Conservation (phyloP, 2,113 vertebrate species). For the Halichoeres trimaculatus region DNA sequence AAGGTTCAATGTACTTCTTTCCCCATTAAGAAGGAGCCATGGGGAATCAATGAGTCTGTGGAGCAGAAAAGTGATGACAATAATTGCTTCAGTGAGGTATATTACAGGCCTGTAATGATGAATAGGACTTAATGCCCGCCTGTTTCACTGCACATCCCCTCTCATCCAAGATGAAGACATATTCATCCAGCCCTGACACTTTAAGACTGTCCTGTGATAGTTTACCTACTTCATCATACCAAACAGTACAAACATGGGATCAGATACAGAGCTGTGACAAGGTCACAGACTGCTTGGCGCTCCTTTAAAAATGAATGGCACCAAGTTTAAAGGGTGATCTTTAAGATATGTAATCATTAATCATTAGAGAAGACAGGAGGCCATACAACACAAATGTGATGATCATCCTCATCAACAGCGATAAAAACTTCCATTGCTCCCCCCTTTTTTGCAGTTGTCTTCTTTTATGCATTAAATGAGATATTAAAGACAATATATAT, state of each 20-base stretch:
- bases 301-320: slow-evolving; percentile 41
- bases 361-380: slow-evolving; percentile 1
- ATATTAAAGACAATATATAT: neutral
- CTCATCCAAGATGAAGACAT: slow-evolving; percentile 10
- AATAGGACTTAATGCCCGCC: slow-evolving; percentile 11
- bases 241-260: slow-evolving; percentile 11
- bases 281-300: slow-evolving; percentile 35
- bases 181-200: slow-evolving; percentile 18
- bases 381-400: neutral
- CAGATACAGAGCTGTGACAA: slow-evolving; percentile 10
- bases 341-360: neutral
- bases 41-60: neutral
- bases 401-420: slow-evolving; percentile 6
- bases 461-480: neutral
- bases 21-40: neutral
- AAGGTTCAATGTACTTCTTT: too few species aligned
- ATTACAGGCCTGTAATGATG: slow-evolving; percentile 21
- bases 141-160: slow-evolving; percentile 8
- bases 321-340: slow-evolving; percentile 2
- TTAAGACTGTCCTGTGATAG: slow-evolving; percentile 7
- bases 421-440: slow-evolving; percentile 1
- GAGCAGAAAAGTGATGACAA: neutral
- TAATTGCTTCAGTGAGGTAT: slow-evolving; percentile 9
- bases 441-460: slow-evolving; percentile 8
- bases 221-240: slow-evolving; percentile 1